These are phyloP conservation scores for Pseudomyrmex concolor DNA, from an alignment of 1,140 invertebrate genomes.

Conservation along the genomic window DNA sequence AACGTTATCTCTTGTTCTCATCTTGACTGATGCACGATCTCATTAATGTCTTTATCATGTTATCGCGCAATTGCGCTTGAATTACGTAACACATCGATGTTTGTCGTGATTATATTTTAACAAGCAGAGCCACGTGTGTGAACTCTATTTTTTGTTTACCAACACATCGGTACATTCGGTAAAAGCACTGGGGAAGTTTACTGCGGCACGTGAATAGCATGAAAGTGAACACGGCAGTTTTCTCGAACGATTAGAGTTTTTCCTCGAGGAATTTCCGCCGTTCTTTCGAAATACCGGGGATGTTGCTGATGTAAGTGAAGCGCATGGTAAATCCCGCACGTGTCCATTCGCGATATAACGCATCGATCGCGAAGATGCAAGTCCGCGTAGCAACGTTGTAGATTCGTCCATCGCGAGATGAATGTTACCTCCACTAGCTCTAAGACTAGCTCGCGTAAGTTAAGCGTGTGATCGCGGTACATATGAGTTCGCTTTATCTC, in stretches of 20 bases:
- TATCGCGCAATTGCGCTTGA: neutral
- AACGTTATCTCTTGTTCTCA: conserved; percentile 33
- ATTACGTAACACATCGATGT: neutral
- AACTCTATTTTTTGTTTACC: neutral
- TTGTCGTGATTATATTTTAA: neutral
- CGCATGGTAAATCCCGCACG: conserved; percentile 6
- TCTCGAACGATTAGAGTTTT: neutral
- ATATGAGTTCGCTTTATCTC: conserved; percentile 7
- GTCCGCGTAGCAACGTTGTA: neutral
- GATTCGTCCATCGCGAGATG: conserved; percentile 7
- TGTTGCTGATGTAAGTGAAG: neutral
- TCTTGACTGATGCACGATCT: neutral
- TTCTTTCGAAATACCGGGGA: neutral
- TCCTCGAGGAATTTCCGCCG: neutral
- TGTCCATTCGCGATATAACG: conserved; percentile 16
- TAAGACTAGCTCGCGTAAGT: neutral
- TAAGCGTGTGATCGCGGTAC: neutral
- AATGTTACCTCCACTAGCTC: conserved; percentile 1
- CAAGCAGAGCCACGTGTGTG: no score
- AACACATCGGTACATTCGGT: neutral
- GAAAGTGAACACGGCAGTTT: neutral
- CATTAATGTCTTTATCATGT: neutral
- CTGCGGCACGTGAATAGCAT: neutral
- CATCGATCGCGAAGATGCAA: conserved; percentile 6
- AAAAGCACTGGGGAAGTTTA: neutral